phyloP scores from a whole-genome alignment of 2,797 vertebrate species.

The Melanotaenia pygmaea region DNA sequence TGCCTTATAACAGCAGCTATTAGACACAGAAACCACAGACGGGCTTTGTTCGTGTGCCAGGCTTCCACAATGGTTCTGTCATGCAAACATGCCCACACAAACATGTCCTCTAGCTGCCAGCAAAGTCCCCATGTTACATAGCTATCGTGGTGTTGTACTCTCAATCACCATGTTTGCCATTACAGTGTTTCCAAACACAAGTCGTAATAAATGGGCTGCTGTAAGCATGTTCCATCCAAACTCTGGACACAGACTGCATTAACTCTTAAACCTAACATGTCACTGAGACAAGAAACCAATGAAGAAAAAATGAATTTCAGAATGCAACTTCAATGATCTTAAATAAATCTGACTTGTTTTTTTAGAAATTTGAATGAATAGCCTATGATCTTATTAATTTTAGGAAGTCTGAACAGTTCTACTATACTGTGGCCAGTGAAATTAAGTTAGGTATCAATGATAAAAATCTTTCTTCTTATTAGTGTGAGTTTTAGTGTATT shows the following conservation, averaged over 20 bases:
- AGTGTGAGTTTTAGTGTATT: background rate
- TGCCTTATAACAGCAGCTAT: constrained; percentile 53
- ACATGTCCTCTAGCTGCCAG: constrained; percentile 59
- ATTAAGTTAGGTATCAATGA: background rate
- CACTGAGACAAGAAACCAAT: too few relatives aligned
- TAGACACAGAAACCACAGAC: constrained; percentile 62
- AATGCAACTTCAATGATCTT: too few relatives aligned
- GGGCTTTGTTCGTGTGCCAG: constrained; percentile 69
- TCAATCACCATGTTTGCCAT: constrained; percentile 30
- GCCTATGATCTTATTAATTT: background rate
- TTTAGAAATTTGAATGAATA: background rate
- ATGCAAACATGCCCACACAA: constrained; percentile 72
- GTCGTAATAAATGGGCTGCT: constrained; percentile 1
- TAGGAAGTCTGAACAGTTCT: background rate
- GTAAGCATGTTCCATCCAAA: background rate
- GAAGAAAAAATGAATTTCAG: too few relatives aligned
- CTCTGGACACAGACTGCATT: background rate
- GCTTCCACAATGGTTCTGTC: constrained; percentile 65
- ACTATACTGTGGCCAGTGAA: background rate
- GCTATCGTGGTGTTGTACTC: constrained; percentile 32
- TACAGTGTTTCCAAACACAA: constrained; percentile 24
- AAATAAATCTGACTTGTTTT: background rate
- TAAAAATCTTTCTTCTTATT: background rate
- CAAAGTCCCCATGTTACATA: constrained; percentile 44
- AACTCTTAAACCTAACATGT: background rate